Conservation (phyloP, 1,140 invertebrate genomes). For the Bombus superbus region DNA sequence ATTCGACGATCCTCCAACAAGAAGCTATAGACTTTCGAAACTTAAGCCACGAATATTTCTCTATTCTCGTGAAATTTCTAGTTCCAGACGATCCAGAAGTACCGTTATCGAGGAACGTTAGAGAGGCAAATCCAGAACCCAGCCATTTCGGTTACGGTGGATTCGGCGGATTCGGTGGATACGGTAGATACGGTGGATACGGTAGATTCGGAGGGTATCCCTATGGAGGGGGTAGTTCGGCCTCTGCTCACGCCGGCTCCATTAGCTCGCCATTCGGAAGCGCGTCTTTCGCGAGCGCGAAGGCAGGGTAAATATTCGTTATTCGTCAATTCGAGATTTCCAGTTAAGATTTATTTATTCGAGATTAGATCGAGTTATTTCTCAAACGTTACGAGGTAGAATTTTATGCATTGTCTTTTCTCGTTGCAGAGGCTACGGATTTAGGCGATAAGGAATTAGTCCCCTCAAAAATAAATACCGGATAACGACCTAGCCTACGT, state of each 20-base stretch:
- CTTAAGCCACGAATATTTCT: background rate
- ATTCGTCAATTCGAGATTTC: background rate
- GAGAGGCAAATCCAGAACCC: slow-evolving; percentile 42
- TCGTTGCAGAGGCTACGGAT: slow-evolving; percentile 28
- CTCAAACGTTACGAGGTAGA: background rate
- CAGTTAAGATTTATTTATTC: background rate
- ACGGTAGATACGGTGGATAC: slow-evolving; percentile 23
- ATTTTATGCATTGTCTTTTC: background rate
- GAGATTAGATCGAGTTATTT: background rate
- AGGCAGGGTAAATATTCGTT: slow-evolving; percentile 54
- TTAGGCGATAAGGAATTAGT: slow-evolving; percentile 38
- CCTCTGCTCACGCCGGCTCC: slow-evolving; percentile 48
- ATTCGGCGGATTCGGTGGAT: background rate
- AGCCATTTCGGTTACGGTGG: slow-evolving; percentile 21
- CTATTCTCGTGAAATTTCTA: background rate
- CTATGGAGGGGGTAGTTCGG: slow-evolving; percentile 17
- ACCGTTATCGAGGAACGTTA: background rate
- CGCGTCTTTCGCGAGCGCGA: slow-evolving; percentile 48
- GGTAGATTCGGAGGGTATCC: slow-evolving; percentile 13
- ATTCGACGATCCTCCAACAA: background rate
- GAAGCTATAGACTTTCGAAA: background rate
- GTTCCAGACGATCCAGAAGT: slow-evolving; percentile 11
- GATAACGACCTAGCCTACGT: background rate
- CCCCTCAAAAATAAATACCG: background rate
- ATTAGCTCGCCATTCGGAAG: slow-evolving; percentile 61